Conservation (phyloP, 2,888 invertebrate species). For the Nymphalis polychloros region DNA sequence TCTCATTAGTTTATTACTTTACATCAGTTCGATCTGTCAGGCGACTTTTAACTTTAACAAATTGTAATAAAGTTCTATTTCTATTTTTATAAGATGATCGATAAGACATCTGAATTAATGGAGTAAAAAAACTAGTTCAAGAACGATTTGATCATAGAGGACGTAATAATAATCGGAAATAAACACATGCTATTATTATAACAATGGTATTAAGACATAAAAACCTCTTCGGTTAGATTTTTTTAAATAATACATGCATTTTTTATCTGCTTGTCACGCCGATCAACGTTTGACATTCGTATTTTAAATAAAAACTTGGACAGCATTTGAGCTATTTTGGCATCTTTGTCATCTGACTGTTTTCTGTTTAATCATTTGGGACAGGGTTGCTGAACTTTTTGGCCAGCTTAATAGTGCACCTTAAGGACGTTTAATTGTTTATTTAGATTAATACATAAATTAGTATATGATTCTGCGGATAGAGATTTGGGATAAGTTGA, state of each 20-base stretch:
- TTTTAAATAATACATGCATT: not conserved
- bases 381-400: slow-evolving; percentile 18
- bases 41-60: slow-evolving; percentile 7
- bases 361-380: slow-evolving; percentile 4
- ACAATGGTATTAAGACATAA: not conserved
- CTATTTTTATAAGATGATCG: slow-evolving; percentile 5
- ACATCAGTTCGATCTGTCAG: not conserved
- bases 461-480: not conserved
- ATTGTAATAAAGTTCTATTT: not conserved
- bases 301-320: not conserved
- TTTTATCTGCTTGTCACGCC: not conserved
- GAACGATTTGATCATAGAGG: slow-evolving; percentile 33
- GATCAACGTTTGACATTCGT: not conserved
- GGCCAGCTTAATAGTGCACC: slow-evolving; percentile 5
- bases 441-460: not conserved
- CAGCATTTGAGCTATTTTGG: slow-evolving; percentile 7
- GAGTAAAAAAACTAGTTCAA: slow-evolving; percentile 44
- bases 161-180: slow-evolving; percentile 16
- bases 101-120: slow-evolving; percentile 33
- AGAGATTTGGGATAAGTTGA: too few species aligned
- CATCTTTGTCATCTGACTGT: slow-evolving; percentile 8
- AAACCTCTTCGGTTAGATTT: not conserved
- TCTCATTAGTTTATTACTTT: not conserved
- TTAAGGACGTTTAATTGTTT: not conserved
- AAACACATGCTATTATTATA: slow-evolving; percentile 10